Base-by-base conservation (phyloP, 2,888 invertebrate genomes). In the Drosophila cognata region DNA sequence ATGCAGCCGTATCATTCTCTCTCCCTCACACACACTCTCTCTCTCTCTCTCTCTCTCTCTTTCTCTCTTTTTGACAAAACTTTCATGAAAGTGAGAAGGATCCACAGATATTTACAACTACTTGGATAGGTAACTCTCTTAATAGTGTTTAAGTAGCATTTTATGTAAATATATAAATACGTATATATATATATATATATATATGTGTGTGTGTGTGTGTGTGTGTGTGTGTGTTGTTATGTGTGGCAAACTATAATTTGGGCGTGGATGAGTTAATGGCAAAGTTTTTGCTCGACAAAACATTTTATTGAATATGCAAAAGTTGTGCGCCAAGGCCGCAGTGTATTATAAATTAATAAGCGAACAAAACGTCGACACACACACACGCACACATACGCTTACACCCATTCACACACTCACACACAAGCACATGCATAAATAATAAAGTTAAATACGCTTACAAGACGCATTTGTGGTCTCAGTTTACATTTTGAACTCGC, bases 261-360 rank as follows among this genome's bases (percentile, higher is more conserved):
- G 65, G 69, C 60, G 52, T 66, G 18, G 25, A 57, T 31, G 57
- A 61, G 57, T 64, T 81, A 81, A 79, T 79, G 81, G 71, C 74
- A 81, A 80, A 80, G 75, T 79, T 82, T 46, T 82, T 70, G 48
- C 58, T 52, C 60, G 43, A 74, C 55, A 28, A 55, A 79, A 81
- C 78, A 79, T 79, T 79, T 79, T 79, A 81, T 77, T 81, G 78
- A 74, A 70, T 66, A 78, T 81, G 71, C 82, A 82, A 65, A 81
- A 81, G 71, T 75, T 82, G 58, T 65, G 77, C 69, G 77, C 79
- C 84, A 89, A 81, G 89, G 89, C 88, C 86, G 83, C 79, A 84
- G 88, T 89, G 86, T 85, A 89, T 89, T 86, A 86, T 89, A 89
- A 89, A 86, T 89, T 89, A 89, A 86, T 86, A 88, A 86, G 88